A percentile compares a stretch with the other conserved stretches of the same genome.
Conservation (phyloP, 2,888 invertebrate genomes). For the Tuberolachnus salignus region DNA sequence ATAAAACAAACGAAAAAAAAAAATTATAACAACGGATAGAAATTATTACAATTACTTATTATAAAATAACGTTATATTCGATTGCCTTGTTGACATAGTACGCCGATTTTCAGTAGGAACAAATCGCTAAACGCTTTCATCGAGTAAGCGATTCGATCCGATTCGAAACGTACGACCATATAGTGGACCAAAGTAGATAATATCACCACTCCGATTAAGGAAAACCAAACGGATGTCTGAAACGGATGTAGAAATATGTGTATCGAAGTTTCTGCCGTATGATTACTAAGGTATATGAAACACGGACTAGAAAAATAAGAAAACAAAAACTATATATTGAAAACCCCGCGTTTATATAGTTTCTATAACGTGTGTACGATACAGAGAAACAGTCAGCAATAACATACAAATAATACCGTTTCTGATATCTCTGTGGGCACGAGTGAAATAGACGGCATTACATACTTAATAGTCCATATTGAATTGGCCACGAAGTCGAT, state of each 20-base stretch:
- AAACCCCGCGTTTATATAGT: too few relatives aligned
- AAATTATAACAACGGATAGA: too few relatives aligned
- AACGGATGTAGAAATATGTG: conserved; percentile 57
- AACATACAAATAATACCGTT: too few relatives aligned
- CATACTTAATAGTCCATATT: conserved; percentile 17
- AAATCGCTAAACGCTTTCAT: conserved; percentile 50
- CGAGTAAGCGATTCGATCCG: neutral
- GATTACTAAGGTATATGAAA: conserved; percentile 55
- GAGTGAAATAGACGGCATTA: neutral
- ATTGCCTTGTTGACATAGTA: conserved; percentile 57
- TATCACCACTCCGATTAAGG: conserved; percentile 27
- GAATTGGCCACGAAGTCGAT: conserved; percentile 12
- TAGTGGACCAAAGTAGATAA: conserved; percentile 35
- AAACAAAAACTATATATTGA: neutral
- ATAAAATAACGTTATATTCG: neutral
- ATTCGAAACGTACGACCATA: conserved; percentile 20
- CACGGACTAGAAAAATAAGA: conserved; percentile 35
- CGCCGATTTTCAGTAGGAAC: conserved; percentile 50
- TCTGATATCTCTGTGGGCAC: too few relatives aligned
- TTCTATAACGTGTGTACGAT: too few relatives aligned
- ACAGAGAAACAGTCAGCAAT: too few relatives aligned
- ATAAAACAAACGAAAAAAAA: neutral
- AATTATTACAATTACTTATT: too few relatives aligned
- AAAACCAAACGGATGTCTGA: conserved; percentile 52
- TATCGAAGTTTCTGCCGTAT: conserved; percentile 28